Base-by-base conservation (phyloP, 2,797 vertebrate species). In the Enteromius paludinosus region DNA sequence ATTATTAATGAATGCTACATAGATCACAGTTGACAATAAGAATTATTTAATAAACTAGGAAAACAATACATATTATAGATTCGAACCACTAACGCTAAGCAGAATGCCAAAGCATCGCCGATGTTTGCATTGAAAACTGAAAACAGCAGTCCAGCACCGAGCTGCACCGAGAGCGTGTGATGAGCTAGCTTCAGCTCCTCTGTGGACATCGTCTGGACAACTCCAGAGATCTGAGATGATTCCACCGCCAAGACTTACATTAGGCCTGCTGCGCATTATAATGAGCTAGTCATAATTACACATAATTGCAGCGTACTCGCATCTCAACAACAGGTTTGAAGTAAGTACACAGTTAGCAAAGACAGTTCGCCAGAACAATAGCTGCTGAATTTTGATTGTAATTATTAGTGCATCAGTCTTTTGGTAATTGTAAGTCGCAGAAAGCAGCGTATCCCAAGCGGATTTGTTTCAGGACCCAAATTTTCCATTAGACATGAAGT, bases 281-380 rank as follows among this genome's bases (percentile, higher is more conserved):
- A 75, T 59, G 35, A 76, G 73, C 64, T 43, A 38, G 62, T 68
- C 49, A 69, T 83, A 83, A 83, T 83, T 83, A 83, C 72, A 54
- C 49, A 75, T 83, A 83, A 83, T 83, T 83, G 64, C 52, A 69
- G 25, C 20, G 73, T 69, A 25, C 71, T 66, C 30, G 15, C 77
- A 54, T 79, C 64, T 14, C 56, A 62, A 72, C 69, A 81, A 64
- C 69, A 70, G 56, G 38, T 62, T 23, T 81, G 69, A 71, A 62
- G 79, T 23, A 72, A 64, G 38, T 70, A 47, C 28, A 75, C 62
- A 76, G 81, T 43, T 43, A 68, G 62, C 47, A 9, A 59, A 76
- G 81, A 69, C 49, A 74, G 25, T 62, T 70, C 15, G 25, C 41
- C 9, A 70, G 78, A 71, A 80, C 78, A 80, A 80, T 80, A 66